Evolutionary conservation across 2,888 invertebrate species (phyloP).

Genomic region (Acanthopleura granulata): DNA sequence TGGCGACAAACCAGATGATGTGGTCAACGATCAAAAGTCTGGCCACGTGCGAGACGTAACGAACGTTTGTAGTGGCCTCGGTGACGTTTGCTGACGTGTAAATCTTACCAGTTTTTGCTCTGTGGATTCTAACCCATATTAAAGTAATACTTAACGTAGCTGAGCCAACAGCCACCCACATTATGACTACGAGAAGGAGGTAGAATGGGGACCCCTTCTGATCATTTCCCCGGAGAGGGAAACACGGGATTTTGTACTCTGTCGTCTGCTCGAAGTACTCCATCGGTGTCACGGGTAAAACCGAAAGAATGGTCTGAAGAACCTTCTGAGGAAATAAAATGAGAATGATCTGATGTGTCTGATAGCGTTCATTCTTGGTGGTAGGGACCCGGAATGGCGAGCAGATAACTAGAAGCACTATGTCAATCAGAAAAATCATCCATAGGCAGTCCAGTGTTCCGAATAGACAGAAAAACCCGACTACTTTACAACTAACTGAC

Average conservation of each 20-base stretch:
- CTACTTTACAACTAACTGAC: constrained; percentile 29
- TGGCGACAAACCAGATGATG: no score
- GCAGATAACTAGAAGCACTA: constrained; percentile 49
- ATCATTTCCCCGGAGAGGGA: constrained; percentile 43
- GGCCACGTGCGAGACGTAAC: no score
- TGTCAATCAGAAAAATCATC: constrained; percentile 41
- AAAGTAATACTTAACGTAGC: no score
- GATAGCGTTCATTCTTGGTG: constrained; percentile 3
- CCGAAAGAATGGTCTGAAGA: constrained; percentile 39
- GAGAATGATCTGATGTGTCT: constrained; percentile 39
- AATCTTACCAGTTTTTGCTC: no score
- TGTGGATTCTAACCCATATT: no score
- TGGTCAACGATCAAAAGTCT: no score
- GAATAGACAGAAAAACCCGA: constrained; percentile 50
- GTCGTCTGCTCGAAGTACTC: constrained; percentile 36
- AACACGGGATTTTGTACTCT: constrained; percentile 41
- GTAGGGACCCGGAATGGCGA: not conserved
- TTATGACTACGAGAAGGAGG: constrained; percentile 39
- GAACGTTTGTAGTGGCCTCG: no score
- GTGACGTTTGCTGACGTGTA: no score
- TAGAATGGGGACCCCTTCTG: constrained; percentile 46
- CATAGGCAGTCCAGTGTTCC: constrained; percentile 48
- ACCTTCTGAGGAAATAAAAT: constrained; percentile 48
- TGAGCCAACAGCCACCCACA: constrained; percentile 36
- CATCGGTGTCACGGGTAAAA: constrained; percentile 45